Base-by-base conservation (phyloP, 92 coral and sea anemone genomes). In the Anthopleura xanthogrammica region DNA sequence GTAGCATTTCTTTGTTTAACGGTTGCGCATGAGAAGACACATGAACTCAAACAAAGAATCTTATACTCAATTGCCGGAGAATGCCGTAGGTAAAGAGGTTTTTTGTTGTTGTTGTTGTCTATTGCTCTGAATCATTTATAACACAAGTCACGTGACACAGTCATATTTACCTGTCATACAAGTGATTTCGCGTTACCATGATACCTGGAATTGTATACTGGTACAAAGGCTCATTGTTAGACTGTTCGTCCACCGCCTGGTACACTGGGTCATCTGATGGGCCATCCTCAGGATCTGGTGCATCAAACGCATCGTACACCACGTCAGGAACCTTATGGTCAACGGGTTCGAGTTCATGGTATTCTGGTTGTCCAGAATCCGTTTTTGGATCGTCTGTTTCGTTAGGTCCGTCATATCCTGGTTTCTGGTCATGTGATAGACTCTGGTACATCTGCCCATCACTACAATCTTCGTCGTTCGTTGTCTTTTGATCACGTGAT, bases 281-380 rank as follows among this genome's bases (percentile, higher is more conserved):
- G 10, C 74, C 46, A 12, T 68, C 36, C 8, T 68, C 29, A 68
- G 41, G 74, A 68, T 68, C 74, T 68, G 74, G 46, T 68, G 43
- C 74, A 42, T 68, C 42, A 8, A 68, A 36, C 19, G 29, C 74
- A 68, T 29, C 42, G 41, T 68, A 68, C 46, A 68, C 74, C 41
- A 68, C 74, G 42, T 68, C 74, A 68, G 74, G 74, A 19, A 68
- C 74, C 16, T 36, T 68, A 68, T 68, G 17, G 74, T 68, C 74
- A 3, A 68, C 36, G 74, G 74, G 74, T 42, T 68, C 74, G 42
- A 68, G 74, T 42, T 68, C 74, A 68, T 68, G 74, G 17, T 68
- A 68, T 36, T 29, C 17, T 11, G 42, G 42, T 5, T 5, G 7
- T 13, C 42, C 74, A 68, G 17, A 29, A 42, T 68, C 42, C 42